Evolutionary conservation across 2,113 vertebrate genomes (phyloP).

Genomic region (Ciconia maguari): DNA sequence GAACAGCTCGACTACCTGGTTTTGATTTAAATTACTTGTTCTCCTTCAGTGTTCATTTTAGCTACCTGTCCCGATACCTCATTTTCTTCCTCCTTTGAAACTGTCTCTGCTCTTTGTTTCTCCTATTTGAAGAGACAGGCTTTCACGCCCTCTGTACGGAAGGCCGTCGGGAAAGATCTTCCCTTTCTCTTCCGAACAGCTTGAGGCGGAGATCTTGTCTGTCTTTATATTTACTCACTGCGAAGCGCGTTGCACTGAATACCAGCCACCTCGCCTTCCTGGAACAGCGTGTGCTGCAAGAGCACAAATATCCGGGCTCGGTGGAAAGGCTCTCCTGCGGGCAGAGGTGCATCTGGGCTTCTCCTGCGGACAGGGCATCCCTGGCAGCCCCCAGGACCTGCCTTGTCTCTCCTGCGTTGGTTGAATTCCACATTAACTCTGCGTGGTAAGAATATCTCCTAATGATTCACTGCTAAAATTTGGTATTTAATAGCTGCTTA

Average conservation of each 20-base stretch:
- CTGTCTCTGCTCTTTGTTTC: background rate
- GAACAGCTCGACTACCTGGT: background rate
- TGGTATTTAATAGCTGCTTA: background rate
- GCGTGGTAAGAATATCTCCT: background rate
- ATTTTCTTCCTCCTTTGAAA: background rate
- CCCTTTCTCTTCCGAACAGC: background rate
- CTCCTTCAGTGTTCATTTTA: background rate
- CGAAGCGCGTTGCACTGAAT: background rate
- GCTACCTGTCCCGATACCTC: background rate
- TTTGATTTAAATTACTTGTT: background rate
- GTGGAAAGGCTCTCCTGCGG: background rate
- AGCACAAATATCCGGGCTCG: background rate
- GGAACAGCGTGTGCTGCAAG: background rate
- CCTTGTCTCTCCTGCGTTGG: fast-evolving
- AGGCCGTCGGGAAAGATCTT: background rate
- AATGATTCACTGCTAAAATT: background rate
- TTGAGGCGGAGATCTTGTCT: background rate
- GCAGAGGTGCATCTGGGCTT: background rate
- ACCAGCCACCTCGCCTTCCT: background rate
- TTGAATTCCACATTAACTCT: background rate
- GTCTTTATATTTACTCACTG: background rate
- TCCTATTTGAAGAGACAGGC: background rate
- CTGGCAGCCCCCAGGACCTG: background rate
- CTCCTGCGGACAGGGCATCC: background rate
- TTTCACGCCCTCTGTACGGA: background rate